Percentiles rank a stretch among this genome's conserved stretches.
phyloP scores from a whole-genome alignment of 2,797 vertebrate genomes.

The Cryptoprocta ferox region DNA sequence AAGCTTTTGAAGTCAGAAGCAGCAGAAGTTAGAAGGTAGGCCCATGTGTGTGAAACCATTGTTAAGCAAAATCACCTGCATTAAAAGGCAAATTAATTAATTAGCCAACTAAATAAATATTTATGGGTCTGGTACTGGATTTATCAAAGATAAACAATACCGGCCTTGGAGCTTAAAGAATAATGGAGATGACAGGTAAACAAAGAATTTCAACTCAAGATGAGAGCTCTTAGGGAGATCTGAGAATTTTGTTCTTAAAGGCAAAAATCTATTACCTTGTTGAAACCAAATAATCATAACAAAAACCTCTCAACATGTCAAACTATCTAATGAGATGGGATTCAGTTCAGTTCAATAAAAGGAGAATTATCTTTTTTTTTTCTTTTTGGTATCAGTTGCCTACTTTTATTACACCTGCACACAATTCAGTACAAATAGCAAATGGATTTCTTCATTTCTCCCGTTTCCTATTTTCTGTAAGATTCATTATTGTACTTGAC shows the following conservation, averaged over 20 bases:
- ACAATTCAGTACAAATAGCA: not conserved
- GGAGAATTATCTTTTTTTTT: not conserved
- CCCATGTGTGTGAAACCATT: not conserved
- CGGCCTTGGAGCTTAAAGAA: not conserved
- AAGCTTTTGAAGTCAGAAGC: not conserved
- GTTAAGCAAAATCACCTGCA: not conserved
- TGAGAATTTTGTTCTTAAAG: conserved; percentile 13
- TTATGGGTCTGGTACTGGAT: not conserved
- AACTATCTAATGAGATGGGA: not conserved
- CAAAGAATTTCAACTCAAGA: not conserved
- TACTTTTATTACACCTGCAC: not conserved
- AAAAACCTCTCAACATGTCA: conserved; percentile 27
- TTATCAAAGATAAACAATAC: not conserved
- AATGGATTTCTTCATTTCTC: not conserved
- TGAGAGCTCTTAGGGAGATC: not conserved
- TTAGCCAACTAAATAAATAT: not conserved
- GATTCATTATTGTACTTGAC: not conserved
- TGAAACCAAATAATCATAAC: not conserved
- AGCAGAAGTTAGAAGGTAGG: not conserved
- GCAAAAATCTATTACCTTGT: conserved; percentile 22
- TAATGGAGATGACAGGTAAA: not conserved
- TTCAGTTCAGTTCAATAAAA: not conserved
- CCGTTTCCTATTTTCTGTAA: not conserved
- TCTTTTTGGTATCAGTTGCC: not conserved
- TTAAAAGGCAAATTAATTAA: not conserved